A percentile compares a stretch with the other conserved stretches of the same genome.
Conservation (phyloP, 2,797 vertebrate genomes). For the Sebastes ruberrimus region DNA sequence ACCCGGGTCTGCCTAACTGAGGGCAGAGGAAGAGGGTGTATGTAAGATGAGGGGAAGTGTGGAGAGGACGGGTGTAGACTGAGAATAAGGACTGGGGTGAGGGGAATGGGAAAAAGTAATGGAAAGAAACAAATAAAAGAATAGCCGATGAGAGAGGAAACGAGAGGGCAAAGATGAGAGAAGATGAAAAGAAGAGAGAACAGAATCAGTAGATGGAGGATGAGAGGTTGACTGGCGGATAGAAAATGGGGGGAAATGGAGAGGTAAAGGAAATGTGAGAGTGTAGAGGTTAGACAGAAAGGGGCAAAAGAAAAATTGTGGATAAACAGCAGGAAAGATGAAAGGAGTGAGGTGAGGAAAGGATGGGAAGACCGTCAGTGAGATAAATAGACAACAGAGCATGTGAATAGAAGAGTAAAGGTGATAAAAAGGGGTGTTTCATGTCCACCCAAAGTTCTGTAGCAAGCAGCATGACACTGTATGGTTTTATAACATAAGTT, state of each 20-base stretch:
- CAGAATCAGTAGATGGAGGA: constrained; percentile 17
- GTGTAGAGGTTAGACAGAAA: constrained; percentile 33
- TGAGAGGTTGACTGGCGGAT: constrained; percentile 19
- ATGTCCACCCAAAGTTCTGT: background rate
- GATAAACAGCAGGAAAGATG: constrained; percentile 42
- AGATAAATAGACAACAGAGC: constrained; percentile 9
- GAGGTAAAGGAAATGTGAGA: constrained; percentile 32
- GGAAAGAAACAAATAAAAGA: constrained; percentile 33
- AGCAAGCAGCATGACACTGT: background rate
- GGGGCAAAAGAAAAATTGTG: constrained; percentile 23
- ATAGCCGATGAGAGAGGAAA: constrained; percentile 14
- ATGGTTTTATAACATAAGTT: background rate
- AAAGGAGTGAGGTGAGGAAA: constrained; percentile 5
- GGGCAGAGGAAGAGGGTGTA: background rate
- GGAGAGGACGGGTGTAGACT: constrained; percentile 1
- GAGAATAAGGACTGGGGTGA: background rate
- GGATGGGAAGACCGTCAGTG: background rate
- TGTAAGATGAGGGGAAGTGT: constrained; percentile 16
- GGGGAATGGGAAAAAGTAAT: background rate
- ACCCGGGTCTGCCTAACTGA: constrained; percentile 26
- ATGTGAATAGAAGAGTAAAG: background rate
- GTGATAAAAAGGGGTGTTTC: background rate
- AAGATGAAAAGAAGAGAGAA: constrained; percentile 41
- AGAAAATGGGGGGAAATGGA: constrained; percentile 14
- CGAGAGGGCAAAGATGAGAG: constrained; percentile 33